Percentiles rank a stretch among this genome's conserved stretches.
phyloP scores from a whole-genome alignment of 2,888 invertebrate species.

The Heliconius sara region DNA sequence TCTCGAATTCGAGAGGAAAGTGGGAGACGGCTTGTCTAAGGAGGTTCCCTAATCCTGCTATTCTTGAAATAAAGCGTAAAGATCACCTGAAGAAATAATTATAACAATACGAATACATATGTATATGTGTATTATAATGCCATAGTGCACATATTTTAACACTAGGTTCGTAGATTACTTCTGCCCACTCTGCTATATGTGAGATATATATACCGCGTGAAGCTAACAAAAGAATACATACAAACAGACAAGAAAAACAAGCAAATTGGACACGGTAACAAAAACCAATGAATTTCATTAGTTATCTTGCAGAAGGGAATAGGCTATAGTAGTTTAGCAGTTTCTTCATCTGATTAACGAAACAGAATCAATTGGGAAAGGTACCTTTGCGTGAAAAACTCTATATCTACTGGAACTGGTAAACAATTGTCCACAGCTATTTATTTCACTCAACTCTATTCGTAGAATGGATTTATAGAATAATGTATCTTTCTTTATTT shows the following conservation, averaged over 20 bases:
- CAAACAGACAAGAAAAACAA: neutral
- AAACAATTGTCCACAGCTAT: conserved; percentile 4
- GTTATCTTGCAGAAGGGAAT: neutral
- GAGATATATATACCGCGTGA: no score
- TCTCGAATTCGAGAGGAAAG: no score
- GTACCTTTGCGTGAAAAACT: neutral
- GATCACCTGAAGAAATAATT: no score
- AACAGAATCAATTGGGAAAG: conserved; percentile 31
- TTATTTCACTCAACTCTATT: neutral
- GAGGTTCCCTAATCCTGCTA: no score
- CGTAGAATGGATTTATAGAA: neutral
- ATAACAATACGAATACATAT: no score
- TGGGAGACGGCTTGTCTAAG: no score
- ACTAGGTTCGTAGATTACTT: no score
- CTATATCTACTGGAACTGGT: neutral
- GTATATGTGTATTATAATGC: no score
- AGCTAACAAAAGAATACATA: no score
- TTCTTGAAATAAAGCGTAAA: no score
- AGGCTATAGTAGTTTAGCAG: neutral
- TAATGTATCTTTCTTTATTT: neutral
- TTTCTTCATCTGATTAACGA: conserved; percentile 34
- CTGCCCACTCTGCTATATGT: no score
- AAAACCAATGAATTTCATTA: conserved; percentile 13
- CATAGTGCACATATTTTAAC: no score
- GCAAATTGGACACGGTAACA: neutral